Evolutionary conservation across 1,140 invertebrate species (phyloP).

Genomic region (Chionoecetes opilio): DNA sequence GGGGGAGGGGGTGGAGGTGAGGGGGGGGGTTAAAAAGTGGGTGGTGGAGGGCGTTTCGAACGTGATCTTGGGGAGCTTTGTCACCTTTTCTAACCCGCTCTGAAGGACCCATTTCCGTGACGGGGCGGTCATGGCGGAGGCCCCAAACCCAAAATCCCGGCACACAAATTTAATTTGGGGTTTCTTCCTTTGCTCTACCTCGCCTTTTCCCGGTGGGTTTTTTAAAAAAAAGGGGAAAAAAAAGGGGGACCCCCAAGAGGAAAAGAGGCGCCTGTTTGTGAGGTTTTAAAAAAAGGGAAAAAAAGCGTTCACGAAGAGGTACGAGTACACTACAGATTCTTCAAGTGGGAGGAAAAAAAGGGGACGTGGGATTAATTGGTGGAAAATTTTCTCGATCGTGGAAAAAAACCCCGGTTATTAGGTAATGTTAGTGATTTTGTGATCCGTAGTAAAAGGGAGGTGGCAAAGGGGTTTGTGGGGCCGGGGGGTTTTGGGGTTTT

Average conservation of each 20-base stretch:
- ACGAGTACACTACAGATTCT: not conserved
- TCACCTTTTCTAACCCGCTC: not conserved
- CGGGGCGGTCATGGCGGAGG: not conserved
- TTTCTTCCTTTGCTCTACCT: not conserved
- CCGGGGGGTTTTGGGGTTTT: too few relatives aligned
- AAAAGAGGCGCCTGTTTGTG: too few relatives aligned
- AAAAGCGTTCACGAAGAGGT: not conserved
- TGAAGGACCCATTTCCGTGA: conserved; percentile 18
- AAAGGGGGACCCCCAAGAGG: too few relatives aligned
- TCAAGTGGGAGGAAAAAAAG: not conserved
- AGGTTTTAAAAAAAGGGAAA: too few relatives aligned
- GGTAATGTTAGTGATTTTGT: too few relatives aligned
- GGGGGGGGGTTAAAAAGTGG: not conserved
- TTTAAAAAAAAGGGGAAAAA: too few relatives aligned
- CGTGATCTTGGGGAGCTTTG: not conserved
- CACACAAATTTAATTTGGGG: not conserved
- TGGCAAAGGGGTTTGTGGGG: too few relatives aligned
- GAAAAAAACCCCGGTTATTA: too few relatives aligned
- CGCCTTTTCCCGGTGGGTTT: not conserved
- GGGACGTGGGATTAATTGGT: not conserved
- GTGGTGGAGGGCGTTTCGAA: not conserved
- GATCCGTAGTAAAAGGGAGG: too few relatives aligned
- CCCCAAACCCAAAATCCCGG: not conserved
- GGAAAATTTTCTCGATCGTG: too few relatives aligned
- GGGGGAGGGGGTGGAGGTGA: not conserved